These are phyloP conservation scores for Cassiopea xamachana DNA, from an alignment of 30 jellyfish, hydroid and myxozoan species.

Conservation along the genomic window DNA sequence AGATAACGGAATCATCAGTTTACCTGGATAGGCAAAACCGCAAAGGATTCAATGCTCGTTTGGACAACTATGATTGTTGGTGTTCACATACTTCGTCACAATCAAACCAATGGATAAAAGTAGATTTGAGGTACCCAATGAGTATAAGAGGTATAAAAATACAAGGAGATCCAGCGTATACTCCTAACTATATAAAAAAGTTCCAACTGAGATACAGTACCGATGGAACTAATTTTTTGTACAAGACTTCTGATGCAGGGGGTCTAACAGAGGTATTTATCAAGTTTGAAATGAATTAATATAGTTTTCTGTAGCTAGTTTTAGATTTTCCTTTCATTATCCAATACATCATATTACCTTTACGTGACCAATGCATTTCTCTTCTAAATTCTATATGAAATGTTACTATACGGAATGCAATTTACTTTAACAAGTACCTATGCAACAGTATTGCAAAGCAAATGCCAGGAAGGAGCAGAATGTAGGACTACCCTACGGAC, in stretches of 20 bases:
- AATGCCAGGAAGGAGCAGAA: too few species aligned
- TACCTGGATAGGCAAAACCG: background rate
- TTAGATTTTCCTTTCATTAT: too few species aligned
- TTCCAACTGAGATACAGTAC: constrained; percentile 55
- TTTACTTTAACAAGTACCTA: too few species aligned
- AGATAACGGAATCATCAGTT: constrained; percentile 46
- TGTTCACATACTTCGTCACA: constrained; percentile 38
- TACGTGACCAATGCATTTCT: too few species aligned
- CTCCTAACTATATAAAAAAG: constrained; percentile 45
- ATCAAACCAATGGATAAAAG: constrained; percentile 51
- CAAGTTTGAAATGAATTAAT: background rate
- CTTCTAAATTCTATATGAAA: too few species aligned
- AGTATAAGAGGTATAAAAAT: constrained; percentile 68
- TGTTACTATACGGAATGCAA: too few species aligned
- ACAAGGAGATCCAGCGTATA: constrained; percentile 60
- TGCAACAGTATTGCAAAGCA: too few species aligned
- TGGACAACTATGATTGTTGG: constrained; percentile 52
- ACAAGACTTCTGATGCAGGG: background rate
- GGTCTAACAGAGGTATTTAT: background rate
- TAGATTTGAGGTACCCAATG: constrained; percentile 50
- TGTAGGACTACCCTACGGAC: too few species aligned
- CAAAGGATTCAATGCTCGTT: constrained; percentile 60
- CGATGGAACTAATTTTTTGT: constrained; percentile 13
- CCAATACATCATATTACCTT: too few species aligned
- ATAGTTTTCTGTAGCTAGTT: background rate